These are phyloP conservation scores for Dasypogon diadema DNA, from an alignment of 2,888 invertebrate species.

Conservation along the genomic window DNA sequence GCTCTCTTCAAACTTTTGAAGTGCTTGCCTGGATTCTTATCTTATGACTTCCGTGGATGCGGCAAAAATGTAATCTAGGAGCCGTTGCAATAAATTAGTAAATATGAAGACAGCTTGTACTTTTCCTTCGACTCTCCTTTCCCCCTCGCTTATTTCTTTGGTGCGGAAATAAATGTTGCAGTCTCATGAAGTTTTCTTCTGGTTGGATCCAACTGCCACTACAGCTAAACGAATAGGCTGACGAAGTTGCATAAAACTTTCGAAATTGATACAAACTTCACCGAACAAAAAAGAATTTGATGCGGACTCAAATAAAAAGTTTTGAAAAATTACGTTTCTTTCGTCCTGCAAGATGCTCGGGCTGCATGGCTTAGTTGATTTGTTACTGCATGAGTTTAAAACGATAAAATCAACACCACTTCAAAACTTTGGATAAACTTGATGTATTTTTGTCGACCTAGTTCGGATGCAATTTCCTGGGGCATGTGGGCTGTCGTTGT, in stretches of 20 bases:
- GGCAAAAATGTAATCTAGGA: slow-evolving; percentile 5
- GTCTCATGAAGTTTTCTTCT: slow-evolving; percentile 15
- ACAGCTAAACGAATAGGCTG: neutral
- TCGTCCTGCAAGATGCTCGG: neutral
- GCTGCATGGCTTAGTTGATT: slow-evolving; percentile 18
- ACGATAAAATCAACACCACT: slow-evolving; percentile 42
- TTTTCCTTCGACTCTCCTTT: slow-evolving; percentile 21
- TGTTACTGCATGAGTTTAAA: slow-evolving; percentile 29
- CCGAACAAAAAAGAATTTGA: neutral
- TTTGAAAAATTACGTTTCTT: slow-evolving; percentile 30
- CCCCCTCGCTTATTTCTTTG: neutral
- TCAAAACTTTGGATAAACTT: slow-evolving; percentile 32
- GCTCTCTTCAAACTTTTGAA: slow-evolving; percentile 20
- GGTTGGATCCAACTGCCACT: neutral
- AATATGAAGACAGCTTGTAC: slow-evolving; percentile 22
- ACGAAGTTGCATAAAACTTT: slow-evolving; percentile 31
- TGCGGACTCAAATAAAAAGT: slow-evolving; percentile 25
- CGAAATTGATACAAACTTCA: slow-evolving; percentile 16
- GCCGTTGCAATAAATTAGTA: slow-evolving; percentile 30
- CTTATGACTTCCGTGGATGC: slow-evolving; percentile 15
- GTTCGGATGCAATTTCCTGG: neutral
- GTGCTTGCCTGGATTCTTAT: slow-evolving; percentile 26
- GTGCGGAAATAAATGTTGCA: neutral
- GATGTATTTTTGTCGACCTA: slow-evolving; percentile 18
- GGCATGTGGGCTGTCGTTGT: neutral